phyloP scores from a whole-genome alignment of 1,140 invertebrate genomes.

The Pantala flavescens region DNA sequence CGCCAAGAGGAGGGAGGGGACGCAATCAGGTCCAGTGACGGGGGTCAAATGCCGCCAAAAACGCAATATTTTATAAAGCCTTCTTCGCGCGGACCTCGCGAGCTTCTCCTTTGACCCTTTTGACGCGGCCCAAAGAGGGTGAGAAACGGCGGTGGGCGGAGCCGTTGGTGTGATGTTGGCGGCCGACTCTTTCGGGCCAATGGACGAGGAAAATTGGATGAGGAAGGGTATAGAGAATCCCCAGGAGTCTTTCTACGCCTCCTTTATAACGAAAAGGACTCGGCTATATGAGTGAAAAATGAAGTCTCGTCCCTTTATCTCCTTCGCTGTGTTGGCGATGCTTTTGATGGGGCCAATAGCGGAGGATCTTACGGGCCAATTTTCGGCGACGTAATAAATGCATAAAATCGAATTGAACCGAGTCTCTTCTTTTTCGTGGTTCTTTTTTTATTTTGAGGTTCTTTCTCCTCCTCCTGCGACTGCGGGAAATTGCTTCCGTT shows the following conservation, averaged over 20 bases:
- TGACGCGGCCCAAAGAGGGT: not conserved
- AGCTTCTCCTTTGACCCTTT: not conserved
- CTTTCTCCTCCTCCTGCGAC: too few relatives aligned
- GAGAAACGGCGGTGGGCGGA: not conserved
- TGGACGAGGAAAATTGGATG: not conserved
- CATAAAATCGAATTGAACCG: too few relatives aligned
- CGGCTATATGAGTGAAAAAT: constrained; percentile 3
- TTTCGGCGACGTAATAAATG: too few relatives aligned
- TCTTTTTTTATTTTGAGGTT: too few relatives aligned
- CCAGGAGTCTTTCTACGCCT: not conserved
- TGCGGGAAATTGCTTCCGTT: too few relatives aligned
- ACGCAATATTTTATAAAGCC: constrained; percentile 10
- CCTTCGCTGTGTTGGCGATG: not conserved
- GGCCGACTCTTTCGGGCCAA: not conserved
- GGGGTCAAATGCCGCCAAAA: constrained; percentile 5
- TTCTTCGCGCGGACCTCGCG: not conserved
- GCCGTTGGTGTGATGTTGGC: not conserved
- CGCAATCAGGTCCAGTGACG: not conserved
- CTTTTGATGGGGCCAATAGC: not conserved
- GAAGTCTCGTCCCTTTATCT: not conserved
- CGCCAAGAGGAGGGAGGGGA: not conserved
- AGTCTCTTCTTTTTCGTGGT: too few relatives aligned
- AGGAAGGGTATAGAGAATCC: not conserved
- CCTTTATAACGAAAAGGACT: not conserved
- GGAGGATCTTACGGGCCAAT: too few relatives aligned